Base-by-base conservation (phyloP, 2,888 invertebrate species). In the Crepidodera aurea region DNA sequence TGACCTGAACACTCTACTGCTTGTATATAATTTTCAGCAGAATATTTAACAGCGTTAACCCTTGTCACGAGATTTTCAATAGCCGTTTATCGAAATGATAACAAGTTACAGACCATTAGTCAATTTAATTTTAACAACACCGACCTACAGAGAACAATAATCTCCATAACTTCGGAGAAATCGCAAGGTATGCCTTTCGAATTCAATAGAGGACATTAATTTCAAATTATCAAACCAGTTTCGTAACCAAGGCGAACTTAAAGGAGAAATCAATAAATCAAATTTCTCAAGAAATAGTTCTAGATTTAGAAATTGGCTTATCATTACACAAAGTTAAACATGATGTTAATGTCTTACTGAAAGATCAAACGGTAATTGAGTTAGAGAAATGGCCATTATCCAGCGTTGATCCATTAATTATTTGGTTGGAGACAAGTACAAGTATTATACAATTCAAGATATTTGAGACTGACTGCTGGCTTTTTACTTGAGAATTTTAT, bases 141-240 rank as follows among this genome's bases (percentile, higher is more conserved):
- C 44, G 10, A 44, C 13, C 22, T 22, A 8, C 3, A 10, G 48
- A 13, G 48, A 13, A 48, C 48, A 48, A 40, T 40, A 40, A 48
- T 48, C 15, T 48, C 48, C 48, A 48, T 48, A 48, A 48, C 27
- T 48, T 15, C 48, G 12, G 12, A 13, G 46, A 46, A 46, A 25
- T 46, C 2, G 25, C 22, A 46, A 48, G 48, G 48, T 25, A 27
- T 16, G 18, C 18, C 39, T 13, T 53, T 51, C 12, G 39, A 53
- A 53, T 53, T 53, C 39, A 53, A 53, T 53, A 18, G 53, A 53
- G 53, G 39, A 39, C 40, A 53, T 53, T 53, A 53, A 53, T 39
- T 51, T 34, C 19, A 39, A 53, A 53, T 53, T 53, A 53, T 25
- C 53, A 39, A 53, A 53, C 25, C 39, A 39, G 53, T 39, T 48